Evolutionary conservation across 2,113 vertebrate species (phyloP), one percentile per base, ranked within the genome.

Genomic region (Telmatochromis bifrenatus): DNA sequence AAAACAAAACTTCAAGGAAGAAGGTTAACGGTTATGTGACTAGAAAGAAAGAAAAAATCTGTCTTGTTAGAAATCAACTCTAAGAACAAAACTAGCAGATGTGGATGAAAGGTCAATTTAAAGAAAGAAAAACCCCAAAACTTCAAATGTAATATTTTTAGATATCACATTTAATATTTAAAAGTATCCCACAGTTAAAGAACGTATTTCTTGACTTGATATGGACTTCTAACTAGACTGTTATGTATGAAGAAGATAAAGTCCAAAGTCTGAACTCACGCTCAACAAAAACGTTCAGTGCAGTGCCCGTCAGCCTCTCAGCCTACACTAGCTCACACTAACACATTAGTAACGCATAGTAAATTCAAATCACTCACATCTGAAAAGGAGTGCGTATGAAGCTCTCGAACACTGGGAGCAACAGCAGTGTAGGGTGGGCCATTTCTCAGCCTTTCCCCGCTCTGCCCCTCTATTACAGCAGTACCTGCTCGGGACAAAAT

Each of bases 141-240:
- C 3, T 6, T 54, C 13, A 39, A 14, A 49, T 60, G 21, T 10
- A 81, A 82, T 33, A 79, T 47, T n/a, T 56, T 56, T 21, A 82
- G 31, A 80, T 51, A 55, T 6, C 39, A 86, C 51, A 14, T 91
- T 88, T 90, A 94, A 95, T 90, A 70, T 92, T 86, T 77, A 6
- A 65, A 70, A 60, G 75, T 80, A 28, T 84, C 70, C 84, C 70
- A 83, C 47, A 85, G 56, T 51, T 58, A 19, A 28, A 73, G 65
- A 70, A 15, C 4, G 1, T 13, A 47, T 75, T 82, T 86, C 45
- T 33, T 7, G 10, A 84, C 37, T 21, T 31, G 49, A 89, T 47
- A 56, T 79, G 39, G 17, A 62, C 3, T n/a, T 75, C 26, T 12
- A 60, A 33, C 12, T 21, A 45, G n/a, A 65, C 54, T n/a, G n/a